A percentile compares a stretch with the other conserved stretches of the same genome.
Evolutionary conservation across 2,888 invertebrate genomes (phyloP).

Genomic region (Cerastis leucographa): DNA sequence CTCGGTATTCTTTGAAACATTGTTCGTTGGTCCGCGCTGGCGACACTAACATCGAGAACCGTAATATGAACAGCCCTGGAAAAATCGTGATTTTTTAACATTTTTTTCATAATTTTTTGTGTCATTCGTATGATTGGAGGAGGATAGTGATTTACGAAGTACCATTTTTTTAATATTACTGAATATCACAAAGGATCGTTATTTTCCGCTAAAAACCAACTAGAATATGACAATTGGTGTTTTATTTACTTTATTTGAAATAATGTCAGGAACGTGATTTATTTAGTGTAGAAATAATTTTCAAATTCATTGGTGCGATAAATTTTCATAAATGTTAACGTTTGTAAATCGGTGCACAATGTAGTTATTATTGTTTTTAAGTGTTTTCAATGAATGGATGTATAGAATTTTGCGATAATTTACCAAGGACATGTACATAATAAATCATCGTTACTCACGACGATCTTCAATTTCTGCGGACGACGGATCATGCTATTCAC

Average conservation of each 20-base stretch:
- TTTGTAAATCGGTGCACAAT: conserved; percentile 70
- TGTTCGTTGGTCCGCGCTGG: conserved; percentile 24
- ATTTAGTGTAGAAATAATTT: conserved; percentile 45
- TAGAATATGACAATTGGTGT: conserved; percentile 42
- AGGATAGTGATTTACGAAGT: conserved; percentile 36
- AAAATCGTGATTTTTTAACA: conserved; percentile 64
- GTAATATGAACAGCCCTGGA: conserved; percentile 63
- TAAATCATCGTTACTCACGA: conserved; percentile 85
- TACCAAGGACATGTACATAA: conserved; percentile 89
- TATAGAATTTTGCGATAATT: conserved; percentile 80
- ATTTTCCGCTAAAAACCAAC: conserved; percentile 6
- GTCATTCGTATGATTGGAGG: conserved; percentile 54
- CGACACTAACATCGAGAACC: conserved; percentile 46
- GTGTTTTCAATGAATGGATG: conserved; percentile 82
- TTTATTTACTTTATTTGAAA: conserved; percentile 57
- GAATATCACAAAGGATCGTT: conserved; percentile 14
- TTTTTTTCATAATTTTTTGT: conserved; percentile 69
- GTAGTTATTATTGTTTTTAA: conserved; percentile 67
- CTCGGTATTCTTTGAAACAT: conserved; percentile 6
- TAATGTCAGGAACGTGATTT: conserved; percentile 54
- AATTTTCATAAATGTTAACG: conserved; percentile 63
- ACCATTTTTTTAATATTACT: conserved; percentile 36
- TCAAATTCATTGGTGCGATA: conserved; percentile 68
- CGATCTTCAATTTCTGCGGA: conserved; percentile 85
- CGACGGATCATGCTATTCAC: conserved; percentile 85